These are phyloP conservation scores for Cataglyphis cursor DNA, from an alignment of 2,888 invertebrate genomes.

Conservation along the genomic window DNA sequence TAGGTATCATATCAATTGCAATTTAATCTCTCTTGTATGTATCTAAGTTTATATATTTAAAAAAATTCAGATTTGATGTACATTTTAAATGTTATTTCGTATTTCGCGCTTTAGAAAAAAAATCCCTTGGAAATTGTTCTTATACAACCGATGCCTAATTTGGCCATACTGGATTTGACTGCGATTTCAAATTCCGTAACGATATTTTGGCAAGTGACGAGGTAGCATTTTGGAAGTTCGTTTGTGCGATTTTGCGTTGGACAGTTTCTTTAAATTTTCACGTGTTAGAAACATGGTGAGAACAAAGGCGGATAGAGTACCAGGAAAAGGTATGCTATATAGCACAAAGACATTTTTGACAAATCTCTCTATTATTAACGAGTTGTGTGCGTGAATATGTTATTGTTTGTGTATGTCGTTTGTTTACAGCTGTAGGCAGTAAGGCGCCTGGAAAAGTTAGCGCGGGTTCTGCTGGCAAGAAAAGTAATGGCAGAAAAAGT, in stretches of 20 bases:
- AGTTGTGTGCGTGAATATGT: background rate
- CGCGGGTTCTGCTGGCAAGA: background rate
- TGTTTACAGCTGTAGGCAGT: background rate
- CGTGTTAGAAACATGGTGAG: slow-evolving; percentile 1
- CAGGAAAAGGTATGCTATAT: background rate
- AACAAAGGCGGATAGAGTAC: background rate
- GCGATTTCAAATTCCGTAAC: background rate
- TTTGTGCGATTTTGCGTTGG: background rate
- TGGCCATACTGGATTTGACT: background rate
- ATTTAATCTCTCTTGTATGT: background rate
- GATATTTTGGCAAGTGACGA: background rate
- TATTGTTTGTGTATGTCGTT: background rate
- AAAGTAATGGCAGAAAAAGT: background rate
- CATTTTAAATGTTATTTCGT: background rate
- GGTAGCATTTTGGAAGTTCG: background rate
- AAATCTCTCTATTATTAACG: background rate
- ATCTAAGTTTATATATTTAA: background rate
- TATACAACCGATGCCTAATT: background rate
- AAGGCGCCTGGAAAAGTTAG: background rate
- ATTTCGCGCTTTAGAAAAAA: background rate
- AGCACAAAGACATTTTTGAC: background rate
- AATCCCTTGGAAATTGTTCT: background rate
- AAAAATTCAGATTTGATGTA: background rate
- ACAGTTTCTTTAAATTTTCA: background rate
- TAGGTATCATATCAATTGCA: background rate